These are phyloP conservation scores for Belgica antarctica DNA, from an alignment of 2,888 invertebrate species.

Conservation along the genomic window DNA sequence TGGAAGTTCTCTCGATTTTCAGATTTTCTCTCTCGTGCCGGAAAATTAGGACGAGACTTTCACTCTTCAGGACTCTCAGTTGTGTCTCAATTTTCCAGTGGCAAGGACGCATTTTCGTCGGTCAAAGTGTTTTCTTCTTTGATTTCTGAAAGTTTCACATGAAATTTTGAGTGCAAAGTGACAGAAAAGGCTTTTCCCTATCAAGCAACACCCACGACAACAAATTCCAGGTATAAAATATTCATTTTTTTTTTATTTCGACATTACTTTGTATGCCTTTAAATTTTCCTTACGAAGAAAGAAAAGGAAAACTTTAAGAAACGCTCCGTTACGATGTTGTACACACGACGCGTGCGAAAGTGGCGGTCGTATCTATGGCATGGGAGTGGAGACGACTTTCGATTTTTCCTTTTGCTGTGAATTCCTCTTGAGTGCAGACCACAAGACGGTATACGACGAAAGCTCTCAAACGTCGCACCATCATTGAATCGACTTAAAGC, in stretches of 20 bases:
- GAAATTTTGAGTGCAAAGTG: no score
- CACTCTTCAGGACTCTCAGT: conserved; percentile 11
- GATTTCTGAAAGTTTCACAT: neutral
- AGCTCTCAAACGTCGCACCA: neutral
- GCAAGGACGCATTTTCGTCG: neutral
- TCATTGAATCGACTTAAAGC: no score
- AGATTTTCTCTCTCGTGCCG: neutral
- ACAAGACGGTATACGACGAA: conserved; percentile 5
- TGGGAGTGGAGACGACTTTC: conserved; percentile 4
- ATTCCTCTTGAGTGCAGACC: conserved; percentile 1
- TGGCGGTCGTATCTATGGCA: neutral
- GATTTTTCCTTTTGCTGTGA: conserved; percentile 10
- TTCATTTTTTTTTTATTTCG: no score
- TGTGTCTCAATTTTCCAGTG: neutral
- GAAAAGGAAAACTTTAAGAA: neutral
- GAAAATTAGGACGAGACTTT: neutral
- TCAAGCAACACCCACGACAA: no score
- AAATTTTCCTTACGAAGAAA: neutral
- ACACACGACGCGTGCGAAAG: neutral
- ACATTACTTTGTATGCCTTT: no score
- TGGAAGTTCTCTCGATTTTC: neutral
- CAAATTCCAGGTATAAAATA: no score
- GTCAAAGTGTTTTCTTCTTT: neutral
- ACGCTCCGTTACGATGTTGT: conserved; percentile 1
- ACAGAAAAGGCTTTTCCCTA: no score